Evolutionary conservation across 2,113 vertebrate species (phyloP), one percentile per base, ranked within the genome.

Genomic region (Tyto alba): DNA sequence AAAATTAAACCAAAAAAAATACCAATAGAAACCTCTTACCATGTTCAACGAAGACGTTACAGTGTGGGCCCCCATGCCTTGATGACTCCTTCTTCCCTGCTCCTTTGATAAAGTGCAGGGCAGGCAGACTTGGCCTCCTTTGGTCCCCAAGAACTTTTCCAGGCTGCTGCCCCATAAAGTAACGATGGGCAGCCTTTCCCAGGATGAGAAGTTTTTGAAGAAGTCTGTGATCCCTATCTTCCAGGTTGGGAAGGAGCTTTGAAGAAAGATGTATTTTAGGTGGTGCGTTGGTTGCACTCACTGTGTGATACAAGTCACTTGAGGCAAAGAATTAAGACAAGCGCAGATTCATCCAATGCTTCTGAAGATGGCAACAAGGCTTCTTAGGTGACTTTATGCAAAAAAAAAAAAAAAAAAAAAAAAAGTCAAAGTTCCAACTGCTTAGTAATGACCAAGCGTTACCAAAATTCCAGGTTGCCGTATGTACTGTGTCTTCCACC

Each of bases 101-200:
- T 90, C 98, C 98, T 94, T 99, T 99, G 97, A 99, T 99, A 88
- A 99, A 99, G 97, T 98, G 98, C 97, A 99, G 98, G 96, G 99
- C 99, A 41, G 99, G 99, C 98, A 99, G 97, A 98, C 99, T 99
- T n/a, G 99, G 99, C 98, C 99, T 99, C 97, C 99, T 98, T 96
- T 99, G 99, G 98, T 99, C 99, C 98, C 99, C 99, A 97, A 98
- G 98, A 97, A 99, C 98, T 98, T 99, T 99, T 98, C 99, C 99
- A 98, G 99, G 99, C 99, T 99, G 99, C 98, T 99, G 99, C 98
- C 99, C 99, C 99, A 99, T 99, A 99, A 99, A 99, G 98, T 96
- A 98, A 97, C 82, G 96, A 89, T 97, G 96, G 98, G 97, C 81
- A 98, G 98, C 98, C 98, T 98, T 97, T 97, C 85, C 95, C 96